Evolutionary conservation across 2,113 vertebrate genomes (phyloP), one percentile per base, ranked within the genome.

Genomic region (Limnothrissa miodon): DNA sequence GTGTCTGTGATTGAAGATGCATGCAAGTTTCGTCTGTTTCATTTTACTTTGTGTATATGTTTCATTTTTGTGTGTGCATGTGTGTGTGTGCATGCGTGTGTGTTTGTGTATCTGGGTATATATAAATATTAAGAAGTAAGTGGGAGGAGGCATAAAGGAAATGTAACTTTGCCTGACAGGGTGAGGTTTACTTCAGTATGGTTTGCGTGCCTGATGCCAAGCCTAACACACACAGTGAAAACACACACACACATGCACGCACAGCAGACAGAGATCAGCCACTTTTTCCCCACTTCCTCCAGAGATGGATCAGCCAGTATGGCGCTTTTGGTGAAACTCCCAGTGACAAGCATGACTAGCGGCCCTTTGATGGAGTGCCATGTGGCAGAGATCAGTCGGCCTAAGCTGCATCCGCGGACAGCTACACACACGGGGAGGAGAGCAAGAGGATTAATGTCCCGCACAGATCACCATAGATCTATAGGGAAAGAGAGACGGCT

Each of bases 321-420:
- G 86, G 86, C 42, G 78, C 29, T 19, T 87, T 91, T 89, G 91
- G 87, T 85, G 87, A 91, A 93, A 90, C 87, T 89, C 89, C 85
- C 86, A 87, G 83, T 90, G 88, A 90, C 88, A 92, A 88, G 89
- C 92, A 89, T 86, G 89, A 90, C 29, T 90, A 86, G 89, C 89
- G 29, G 83, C 53, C 85, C 93, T 95, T 95, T 93, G 93, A 94
- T 92, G 91, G 92, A 90, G 89, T 84, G 92, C 93, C 93, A 94
- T 92, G 93, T 92, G 92, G 91, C 91, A 91, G 91, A 93, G 93
- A 94, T 93, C 91, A 93, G 88, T 44, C 89, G 93, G 92, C 93
- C 88, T 94, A 93, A 93, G 93, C 89, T 86, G 92, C 89, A 93
- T 90, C 90, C 92, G 90, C 89, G 93, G 93, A 95, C 93, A 90